Base-by-base conservation (phyloP, 2,888 invertebrate genomes). In the Lobophora halterata region DNA sequence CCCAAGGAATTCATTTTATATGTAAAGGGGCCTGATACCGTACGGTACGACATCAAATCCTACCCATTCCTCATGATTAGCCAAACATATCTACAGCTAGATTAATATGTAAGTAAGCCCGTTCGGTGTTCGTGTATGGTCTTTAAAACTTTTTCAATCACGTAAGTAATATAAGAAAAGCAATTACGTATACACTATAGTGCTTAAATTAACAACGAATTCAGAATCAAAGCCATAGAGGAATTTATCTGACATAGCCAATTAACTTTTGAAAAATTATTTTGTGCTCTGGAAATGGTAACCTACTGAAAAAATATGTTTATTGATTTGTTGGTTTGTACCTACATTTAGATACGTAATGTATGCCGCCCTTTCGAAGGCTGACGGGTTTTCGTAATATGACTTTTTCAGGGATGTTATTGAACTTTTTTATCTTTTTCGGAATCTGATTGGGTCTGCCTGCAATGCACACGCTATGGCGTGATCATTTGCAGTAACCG, bases 11-110 rank as follows among this genome's bases (percentile, higher is more conserved):
- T 12, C n/a, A 24, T 21, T 29, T 18, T 25, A n/a, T n/a, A 33
- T 42, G 36, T 42, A 35, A 35, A 49, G 46, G 67, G 65, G 56
- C 60, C 60, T 49, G 60, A 58, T 28, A 53, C 64, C 38, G 47
- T 39, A 21, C 14, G 59, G 59, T 45, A 64, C 65, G 46, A 47
- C 34, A 38, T 30, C 30, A 30, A 30, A 44, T 53, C 30, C 30
- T 40, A 39, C 27, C 39, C 32, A 42, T 52, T 33, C 39, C 47
- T 55, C 46, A 31, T 47, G 29, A 51, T 46, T 52, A 52, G 37
- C 41, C 46, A 46, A 49, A 48, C 21, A 29, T 50, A 42, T 8
- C 11, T 26, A 27, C n/a, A 19, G 21, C 3, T 35, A 26, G 7
- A 8, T 18, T 29, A 21, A 26, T 6, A 12, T 26, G 25, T 3